These are phyloP conservation scores for Premnoplex brunnescens DNA, from an alignment of 2,797 vertebrate genomes.

Conservation along the genomic window DNA sequence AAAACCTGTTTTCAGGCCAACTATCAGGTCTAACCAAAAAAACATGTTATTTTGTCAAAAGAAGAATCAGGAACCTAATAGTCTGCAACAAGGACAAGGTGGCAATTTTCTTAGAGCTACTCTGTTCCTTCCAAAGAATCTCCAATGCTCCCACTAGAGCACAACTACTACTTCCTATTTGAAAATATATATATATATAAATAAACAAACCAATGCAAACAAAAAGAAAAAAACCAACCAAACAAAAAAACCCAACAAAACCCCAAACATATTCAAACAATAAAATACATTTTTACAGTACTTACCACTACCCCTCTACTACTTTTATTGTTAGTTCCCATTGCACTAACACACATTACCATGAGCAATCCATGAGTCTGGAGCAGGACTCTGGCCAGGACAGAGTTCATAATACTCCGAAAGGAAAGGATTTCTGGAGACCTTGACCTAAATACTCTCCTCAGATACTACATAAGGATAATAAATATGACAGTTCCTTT, in stretches of 20 bases:
- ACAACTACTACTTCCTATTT: background rate
- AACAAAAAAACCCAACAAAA: too few species aligned
- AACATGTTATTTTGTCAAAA: background rate
- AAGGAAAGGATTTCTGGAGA: background rate
- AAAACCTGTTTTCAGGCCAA: background rate
- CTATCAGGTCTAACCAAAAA: background rate
- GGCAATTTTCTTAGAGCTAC: background rate
- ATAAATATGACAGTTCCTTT: rapidly evolving
- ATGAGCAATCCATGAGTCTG: background rate
- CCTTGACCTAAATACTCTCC: background rate
- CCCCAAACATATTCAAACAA: background rate
- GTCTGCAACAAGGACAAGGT: background rate
- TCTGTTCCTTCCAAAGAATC: background rate
- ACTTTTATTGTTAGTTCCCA: background rate
- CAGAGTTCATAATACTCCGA: background rate
- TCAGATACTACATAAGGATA: background rate
- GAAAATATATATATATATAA: background rate
- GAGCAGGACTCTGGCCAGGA: background rate
- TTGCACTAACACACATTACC: background rate
- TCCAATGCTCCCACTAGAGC: background rate
- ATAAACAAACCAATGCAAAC: background rate
- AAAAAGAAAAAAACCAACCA: background rate
- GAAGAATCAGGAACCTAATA: background rate
- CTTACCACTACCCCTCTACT: background rate
- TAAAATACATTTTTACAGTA: background rate